Conservation (phyloP, 2,888 invertebrate species). For the Phania funesta region DNA sequence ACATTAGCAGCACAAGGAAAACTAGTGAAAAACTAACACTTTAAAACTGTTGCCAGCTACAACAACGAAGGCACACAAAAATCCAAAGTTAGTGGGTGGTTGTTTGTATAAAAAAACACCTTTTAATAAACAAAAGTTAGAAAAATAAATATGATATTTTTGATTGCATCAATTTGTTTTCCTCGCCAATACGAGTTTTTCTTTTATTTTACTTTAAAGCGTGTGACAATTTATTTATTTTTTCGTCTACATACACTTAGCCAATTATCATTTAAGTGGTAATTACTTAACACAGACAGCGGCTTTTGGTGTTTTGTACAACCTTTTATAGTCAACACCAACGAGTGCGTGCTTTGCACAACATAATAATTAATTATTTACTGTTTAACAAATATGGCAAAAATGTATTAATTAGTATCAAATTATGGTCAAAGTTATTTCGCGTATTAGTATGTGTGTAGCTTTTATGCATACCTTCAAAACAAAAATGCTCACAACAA, state of each 20-base stretch:
- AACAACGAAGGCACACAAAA: not conserved
- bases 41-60: constrained; percentile 20
- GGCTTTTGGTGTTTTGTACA: constrained; percentile 63
- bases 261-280: constrained; percentile 68
- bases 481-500: constrained; percentile 31
- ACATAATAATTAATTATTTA: constrained; percentile 67
- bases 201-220: constrained; percentile 10
- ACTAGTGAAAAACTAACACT: constrained; percentile 60
- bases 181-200: not conserved
- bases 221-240: constrained; percentile 55
- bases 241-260: constrained; percentile 36
- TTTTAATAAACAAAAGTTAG: not conserved
- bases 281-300: constrained; percentile 67
- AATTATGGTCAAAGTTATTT: constrained; percentile 66
- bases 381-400: constrained; percentile 65
- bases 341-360: constrained; percentile 67
- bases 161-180: constrained; percentile 12
- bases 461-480: constrained; percentile 30
- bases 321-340: constrained; percentile 65
- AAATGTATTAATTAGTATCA: constrained; percentile 65
- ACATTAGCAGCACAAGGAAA: constrained; percentile 18
- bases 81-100: constrained; percentile 48
- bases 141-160: not conserved
- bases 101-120: not conserved
- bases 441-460: not conserved